Evolutionary conservation across 2,888 invertebrate genomes (phyloP), one percentile per base, ranked within the genome.

Genomic region (Diaprepes abbreviatus): DNA sequence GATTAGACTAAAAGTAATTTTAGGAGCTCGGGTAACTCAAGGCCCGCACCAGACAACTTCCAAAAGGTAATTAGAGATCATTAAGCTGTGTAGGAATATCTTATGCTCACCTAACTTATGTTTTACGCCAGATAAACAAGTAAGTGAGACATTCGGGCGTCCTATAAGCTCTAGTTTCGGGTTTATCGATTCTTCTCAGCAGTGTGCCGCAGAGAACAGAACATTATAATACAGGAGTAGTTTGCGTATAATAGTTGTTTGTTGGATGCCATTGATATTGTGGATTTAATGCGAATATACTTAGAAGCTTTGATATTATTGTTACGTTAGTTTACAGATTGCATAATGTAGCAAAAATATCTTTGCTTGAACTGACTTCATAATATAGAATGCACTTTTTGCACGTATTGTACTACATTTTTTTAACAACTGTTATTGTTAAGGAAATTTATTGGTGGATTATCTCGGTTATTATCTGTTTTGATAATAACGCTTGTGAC

Each of bases 31-130:
- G 73, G 73, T 76, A 75, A 74, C 74, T 75, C 72, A 74, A 71
- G 65, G 73, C 74, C 64, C 73, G 74, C 75, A 76, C 74, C 73
- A 69, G 65, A 52, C 54, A 70, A 70, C 59, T 71, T 66, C 63
- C 63, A 71, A 71, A 70, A 73, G 73, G 75, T 79, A 80, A 80
- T 79, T 80, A 79, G 78, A 74, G 78, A 79, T 79, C 80, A 78
- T 80, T 79, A 78, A 75, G 79, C 77, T 76, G 77, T 73, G 76
- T 74, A 74, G 74, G 72, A 74, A 73, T 74, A 76, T 77, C 77
- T 75, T 66, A 68, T 72, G 70, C 73, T 74, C 72, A 72, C 75
- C 75, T 76, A 79, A 78, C 78, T 79, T 78, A 78, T 78, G 77
- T 78, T 79, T 79, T 76, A 77, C 75, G 75, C 74, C 77, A 58